Conservation (phyloP, 92 coral and sea anemone genomes). For the Epizoanthus stellaris region DNA sequence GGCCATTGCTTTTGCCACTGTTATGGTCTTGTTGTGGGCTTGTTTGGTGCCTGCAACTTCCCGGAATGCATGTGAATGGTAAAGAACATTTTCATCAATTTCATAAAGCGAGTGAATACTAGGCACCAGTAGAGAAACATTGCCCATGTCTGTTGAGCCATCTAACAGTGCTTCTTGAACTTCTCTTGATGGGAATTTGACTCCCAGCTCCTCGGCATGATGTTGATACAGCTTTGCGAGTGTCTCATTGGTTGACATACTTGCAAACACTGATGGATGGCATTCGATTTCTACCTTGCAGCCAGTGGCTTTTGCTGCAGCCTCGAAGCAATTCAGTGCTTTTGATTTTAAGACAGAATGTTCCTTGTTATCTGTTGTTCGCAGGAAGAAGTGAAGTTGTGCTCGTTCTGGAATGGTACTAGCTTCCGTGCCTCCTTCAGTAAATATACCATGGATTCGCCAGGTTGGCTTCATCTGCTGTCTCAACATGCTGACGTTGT, state of each 20-base stretch:
- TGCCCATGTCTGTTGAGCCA: conserved; percentile 98
- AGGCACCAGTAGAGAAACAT: conserved; percentile 86
- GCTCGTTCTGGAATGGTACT: conserved; percentile 84
- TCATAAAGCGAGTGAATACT: conserved; percentile 84
- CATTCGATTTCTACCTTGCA: conserved; percentile 79
- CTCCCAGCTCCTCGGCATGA: conserved; percentile 75
- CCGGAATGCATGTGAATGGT: conserved; percentile 83
- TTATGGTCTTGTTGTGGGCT: conserved; percentile 79
- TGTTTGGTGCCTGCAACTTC: conserved; percentile 75
- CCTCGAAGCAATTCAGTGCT: conserved; percentile 71
- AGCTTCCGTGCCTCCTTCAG: conserved; percentile 85
- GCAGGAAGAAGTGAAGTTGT: conserved; percentile 66
- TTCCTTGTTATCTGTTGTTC: conserved; percentile 76
- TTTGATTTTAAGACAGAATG: conserved; percentile 59
- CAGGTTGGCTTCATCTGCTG: conserved; percentile 95
- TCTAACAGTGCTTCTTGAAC: conserved; percentile 83
- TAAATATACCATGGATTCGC: conserved; percentile 91
- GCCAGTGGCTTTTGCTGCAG: conserved; percentile 84
- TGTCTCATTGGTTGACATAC: conserved; percentile 74
- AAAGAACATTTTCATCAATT: conserved; percentile 62
- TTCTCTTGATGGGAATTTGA: conserved; percentile 62
- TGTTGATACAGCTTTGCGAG: conserved; percentile 82
- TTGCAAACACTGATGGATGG: conserved; percentile 66
- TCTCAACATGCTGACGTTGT: conserved; percentile 78
- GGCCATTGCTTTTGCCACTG: conserved; percentile 83